Conservation (phyloP, 2,888 invertebrate species). For the Coleophora deauratella region DNA sequence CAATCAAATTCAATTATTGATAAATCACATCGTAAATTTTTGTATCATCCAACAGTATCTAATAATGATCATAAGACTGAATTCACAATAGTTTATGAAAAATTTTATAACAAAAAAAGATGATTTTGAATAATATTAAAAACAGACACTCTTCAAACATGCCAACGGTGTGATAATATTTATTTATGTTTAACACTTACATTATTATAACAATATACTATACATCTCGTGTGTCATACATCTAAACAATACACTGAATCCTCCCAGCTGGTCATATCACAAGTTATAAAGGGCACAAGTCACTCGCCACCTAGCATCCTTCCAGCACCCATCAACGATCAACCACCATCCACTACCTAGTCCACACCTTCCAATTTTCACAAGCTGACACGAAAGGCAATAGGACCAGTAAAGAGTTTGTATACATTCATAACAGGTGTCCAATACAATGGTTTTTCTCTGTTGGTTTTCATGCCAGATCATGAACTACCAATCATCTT, state of each 20-base stretch:
- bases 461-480: too few species aligned
- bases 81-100: conserved; percentile 9
- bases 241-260: conserved; percentile 31
- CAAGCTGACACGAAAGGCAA: conserved; percentile 10
- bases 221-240: conserved; percentile 34
- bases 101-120: conserved; percentile 28
- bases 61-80: conserved; percentile 20
- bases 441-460: too few species aligned
- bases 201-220: conserved; percentile 47
- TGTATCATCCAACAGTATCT: conserved; percentile 26
- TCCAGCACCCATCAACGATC: conserved; percentile 21
- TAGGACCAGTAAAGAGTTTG: too few species aligned
- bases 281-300: conserved; percentile 50
- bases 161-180: conserved; percentile 50
- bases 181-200: conserved; percentile 65
- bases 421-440: too few species aligned
- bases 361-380: neutral
- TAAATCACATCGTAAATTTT: conserved; percentile 32
- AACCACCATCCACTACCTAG: conserved; percentile 11
- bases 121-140: conserved; percentile 65
- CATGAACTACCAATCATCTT: too few species aligned
- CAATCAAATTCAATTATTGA: conserved; percentile 23
- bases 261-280: conserved; percentile 38
- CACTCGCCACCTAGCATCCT: conserved; percentile 27
- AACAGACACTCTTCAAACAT: conserved; percentile 47